Evolutionary conservation across 1,140 invertebrate genomes (phyloP).

Genomic region (Calliphora vicina): DNA sequence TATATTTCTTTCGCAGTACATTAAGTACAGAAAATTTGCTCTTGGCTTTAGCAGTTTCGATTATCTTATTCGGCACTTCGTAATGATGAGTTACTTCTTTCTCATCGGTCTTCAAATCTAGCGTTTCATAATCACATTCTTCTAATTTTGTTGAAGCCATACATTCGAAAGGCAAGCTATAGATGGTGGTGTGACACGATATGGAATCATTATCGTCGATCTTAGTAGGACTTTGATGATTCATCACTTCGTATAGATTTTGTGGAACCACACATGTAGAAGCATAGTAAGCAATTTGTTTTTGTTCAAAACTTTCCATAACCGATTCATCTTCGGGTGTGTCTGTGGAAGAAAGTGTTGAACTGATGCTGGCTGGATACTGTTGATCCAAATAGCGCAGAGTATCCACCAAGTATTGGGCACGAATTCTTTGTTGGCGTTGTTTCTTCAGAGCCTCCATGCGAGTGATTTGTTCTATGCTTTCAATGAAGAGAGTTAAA

Average conservation of each 20-base stretch:
- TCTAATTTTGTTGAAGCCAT: background rate
- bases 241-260: background rate
- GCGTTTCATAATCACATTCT: background rate
- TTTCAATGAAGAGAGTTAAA: constrained; percentile 7
- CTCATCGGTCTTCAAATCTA: background rate
- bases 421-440: background rate
- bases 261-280: background rate
- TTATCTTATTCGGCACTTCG: background rate
- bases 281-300: background rate
- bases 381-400: constrained; percentile 9
- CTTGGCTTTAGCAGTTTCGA: background rate
- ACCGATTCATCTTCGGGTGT: background rate
- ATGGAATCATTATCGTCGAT: background rate
- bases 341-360: background rate
- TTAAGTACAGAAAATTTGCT: background rate
- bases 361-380: background rate
- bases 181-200: background rate
- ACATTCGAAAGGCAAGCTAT: background rate
- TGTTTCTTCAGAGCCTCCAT: background rate
- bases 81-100: background rate
- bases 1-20: background rate
- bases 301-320: constrained; percentile 4
- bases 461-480: background rate
- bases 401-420: background rate
- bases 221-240: background rate